Evolutionary conservation across 2,113 vertebrate species (phyloP).

Genomic region (Chaetura pelagica): DNA sequence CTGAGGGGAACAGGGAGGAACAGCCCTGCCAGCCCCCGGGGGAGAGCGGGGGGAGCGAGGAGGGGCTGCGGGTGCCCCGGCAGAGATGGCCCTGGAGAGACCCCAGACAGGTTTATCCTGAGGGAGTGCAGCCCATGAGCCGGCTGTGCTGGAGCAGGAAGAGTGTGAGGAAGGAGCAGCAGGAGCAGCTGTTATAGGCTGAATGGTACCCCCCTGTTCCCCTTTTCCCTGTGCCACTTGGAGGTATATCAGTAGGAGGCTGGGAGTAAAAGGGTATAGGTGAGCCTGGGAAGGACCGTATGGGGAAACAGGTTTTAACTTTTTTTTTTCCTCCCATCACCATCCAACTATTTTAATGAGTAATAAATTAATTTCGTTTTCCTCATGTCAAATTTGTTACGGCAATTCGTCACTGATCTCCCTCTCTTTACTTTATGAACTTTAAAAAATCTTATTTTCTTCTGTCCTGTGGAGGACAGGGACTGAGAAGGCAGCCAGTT

Average conservation of each 20-base stretch:
- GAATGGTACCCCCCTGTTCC: rapidly evolving
- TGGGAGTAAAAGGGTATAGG: neutral
- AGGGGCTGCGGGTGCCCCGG: neutral
- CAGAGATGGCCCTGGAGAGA: too few species aligned
- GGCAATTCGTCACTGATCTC: too few species aligned
- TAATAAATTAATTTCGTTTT: too few species aligned
- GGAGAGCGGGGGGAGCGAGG: neutral
- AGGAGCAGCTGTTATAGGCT: neutral
- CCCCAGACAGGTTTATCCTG: too few species aligned
- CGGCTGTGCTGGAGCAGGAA: neutral
- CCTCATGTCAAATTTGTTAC: too few species aligned
- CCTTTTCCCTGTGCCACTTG: neutral
- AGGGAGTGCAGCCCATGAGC: too few species aligned
- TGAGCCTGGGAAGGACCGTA: neutral
- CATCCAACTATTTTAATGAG: too few species aligned
- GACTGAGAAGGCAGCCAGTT: too few species aligned
- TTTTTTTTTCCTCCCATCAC: neutral
- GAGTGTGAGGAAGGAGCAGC: neutral
- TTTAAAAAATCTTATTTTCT: too few species aligned
- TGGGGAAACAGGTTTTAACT: rapidly evolving
- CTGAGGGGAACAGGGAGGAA: neutral
- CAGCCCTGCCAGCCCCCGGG: neutral
- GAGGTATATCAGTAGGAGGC: too few species aligned
- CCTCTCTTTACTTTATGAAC: too few species aligned
- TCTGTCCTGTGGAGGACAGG: too few species aligned